Percentiles rank a stretch among this genome's conserved stretches.
Evolutionary conservation across 2,888 invertebrate genomes (phyloP).

Genomic region (Trichogramma dendrolimi): DNA sequence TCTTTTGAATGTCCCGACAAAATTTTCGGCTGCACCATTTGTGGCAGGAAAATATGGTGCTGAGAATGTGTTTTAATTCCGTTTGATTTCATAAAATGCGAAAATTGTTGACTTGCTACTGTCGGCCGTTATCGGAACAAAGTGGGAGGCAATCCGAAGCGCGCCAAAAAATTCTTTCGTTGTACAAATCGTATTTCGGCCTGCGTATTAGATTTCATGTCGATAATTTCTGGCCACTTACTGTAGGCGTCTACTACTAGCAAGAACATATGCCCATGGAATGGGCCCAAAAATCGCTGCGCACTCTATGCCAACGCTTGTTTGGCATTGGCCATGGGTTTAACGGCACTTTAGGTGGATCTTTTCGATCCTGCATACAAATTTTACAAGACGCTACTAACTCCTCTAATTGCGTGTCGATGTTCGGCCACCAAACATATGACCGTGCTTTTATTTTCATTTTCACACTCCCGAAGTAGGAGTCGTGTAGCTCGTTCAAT

Average conservation of each 20-base stretch:
- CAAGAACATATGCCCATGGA: slow-evolving; percentile 19
- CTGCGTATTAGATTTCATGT: slow-evolving; percentile 17
- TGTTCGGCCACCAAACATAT: too few relatives aligned
- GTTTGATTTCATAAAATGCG: background rate
- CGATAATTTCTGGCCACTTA: slow-evolving; percentile 20
- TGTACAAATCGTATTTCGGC: slow-evolving; percentile 2
- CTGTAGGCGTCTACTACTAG: slow-evolving; percentile 20
- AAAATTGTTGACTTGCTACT: slow-evolving; percentile 14
- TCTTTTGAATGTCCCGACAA: slow-evolving; percentile 22
- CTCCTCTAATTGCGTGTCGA: slow-evolving; percentile 26
- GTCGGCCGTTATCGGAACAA: slow-evolving; percentile 29
- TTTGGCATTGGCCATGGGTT: slow-evolving; percentile 19
- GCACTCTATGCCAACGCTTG: slow-evolving; percentile 26
- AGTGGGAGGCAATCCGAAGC: slow-evolving; percentile 27
- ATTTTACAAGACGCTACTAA: slow-evolving; percentile 19
- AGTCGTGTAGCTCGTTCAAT: slow-evolving; percentile 21
- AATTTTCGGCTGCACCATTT: slow-evolving; percentile 22
- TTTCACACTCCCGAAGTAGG: slow-evolving; percentile 28
- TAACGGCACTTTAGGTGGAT: slow-evolving; percentile 7
- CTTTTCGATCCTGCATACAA: background rate
- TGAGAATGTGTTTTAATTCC: slow-evolving; percentile 14
- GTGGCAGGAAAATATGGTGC: slow-evolving; percentile 9
- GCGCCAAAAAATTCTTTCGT: slow-evolving; percentile 20
- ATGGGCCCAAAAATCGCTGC: slow-evolving; percentile 25
- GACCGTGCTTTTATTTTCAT: slow-evolving; percentile 29